Evolutionary conservation across 1,140 invertebrate species (phyloP), one percentile per base, ranked within the genome.

Genomic region (Drosophila sulfurigaster): DNA sequence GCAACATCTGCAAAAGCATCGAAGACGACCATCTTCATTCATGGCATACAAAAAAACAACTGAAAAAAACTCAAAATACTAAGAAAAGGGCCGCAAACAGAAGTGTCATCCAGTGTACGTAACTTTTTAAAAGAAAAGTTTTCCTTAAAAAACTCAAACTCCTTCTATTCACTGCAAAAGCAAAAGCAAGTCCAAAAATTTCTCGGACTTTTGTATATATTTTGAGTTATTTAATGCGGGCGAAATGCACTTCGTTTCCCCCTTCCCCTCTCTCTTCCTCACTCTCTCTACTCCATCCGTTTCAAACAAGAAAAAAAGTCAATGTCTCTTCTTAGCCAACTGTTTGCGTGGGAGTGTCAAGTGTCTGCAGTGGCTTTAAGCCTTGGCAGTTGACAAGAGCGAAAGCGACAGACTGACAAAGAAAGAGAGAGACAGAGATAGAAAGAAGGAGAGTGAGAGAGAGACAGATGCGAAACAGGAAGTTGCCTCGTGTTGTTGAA

Each of bases 81-180:
- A 25, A 25, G 20, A 49, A 35, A 63, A 63, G 60, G 20, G 8
- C 20, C 65, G 30, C 65, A 65, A 67, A 64, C 63, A 81, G 52
- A 88, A 89, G 85, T 89, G 85, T 89, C 85, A 89, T 89, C 72
- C 81, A 89, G 75, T 83, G 64, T 89, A 78, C 74, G 78, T 85
- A 89, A 89, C 85, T 89, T 89, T 88, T 89, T 89, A 89, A 89
- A 89, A 89, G 85, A 90, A 89, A 89, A 89, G 75, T 89, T 89
- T 89, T 49, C 49, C 20, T 25, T 45, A 11, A 41, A 57, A 57
- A 57, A 57, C 57, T 70, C 30, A 25, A 25, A 25, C 51, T 70
- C 35, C 58, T 41, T 25, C 48, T 10, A 25, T 7, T 11, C n/a
- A 57, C 11, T 15, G 6, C 35, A 0, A 35, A 54, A 38, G 13